Conservation (phyloP, 2,797 vertebrate genomes). For the Coccyzus lansbergi region DNA sequence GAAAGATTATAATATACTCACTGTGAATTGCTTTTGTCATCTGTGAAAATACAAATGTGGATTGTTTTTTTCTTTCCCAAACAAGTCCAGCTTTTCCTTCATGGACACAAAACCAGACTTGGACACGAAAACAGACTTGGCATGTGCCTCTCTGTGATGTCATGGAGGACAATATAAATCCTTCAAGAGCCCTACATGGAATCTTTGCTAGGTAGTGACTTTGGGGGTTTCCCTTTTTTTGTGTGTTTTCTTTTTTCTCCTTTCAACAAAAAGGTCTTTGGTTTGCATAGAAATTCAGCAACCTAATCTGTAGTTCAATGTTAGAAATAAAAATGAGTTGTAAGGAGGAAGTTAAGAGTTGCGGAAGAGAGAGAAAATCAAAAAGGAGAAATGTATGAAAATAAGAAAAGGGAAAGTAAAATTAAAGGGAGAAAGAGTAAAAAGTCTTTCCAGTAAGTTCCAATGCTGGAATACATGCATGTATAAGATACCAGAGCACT, state of each 20-base stretch:
- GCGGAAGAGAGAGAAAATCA: neutral
- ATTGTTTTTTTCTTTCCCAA: neutral
- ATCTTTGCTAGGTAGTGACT: neutral
- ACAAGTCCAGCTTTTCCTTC: neutral
- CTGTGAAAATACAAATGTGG: neutral
- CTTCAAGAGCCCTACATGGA: neutral
- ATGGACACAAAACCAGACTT: neutral
- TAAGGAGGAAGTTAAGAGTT: neutral
- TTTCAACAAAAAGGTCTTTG: neutral
- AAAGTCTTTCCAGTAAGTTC: neutral
- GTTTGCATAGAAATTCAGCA: neutral
- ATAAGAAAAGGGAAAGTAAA: neutral
- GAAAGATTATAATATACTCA: neutral
- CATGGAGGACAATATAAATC: neutral
- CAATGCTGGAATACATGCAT: neutral
- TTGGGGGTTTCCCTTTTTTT: rapidly evolving
- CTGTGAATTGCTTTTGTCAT: neutral
- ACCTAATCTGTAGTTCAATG: neutral
- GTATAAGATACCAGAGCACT: neutral
- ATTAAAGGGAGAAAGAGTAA: neutral
- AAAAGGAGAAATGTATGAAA: neutral
- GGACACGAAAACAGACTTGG: neutral
- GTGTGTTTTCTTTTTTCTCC: neutral
- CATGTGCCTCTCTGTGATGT: neutral
- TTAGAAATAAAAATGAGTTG: neutral